Evolutionary conservation across 2,797 vertebrate species (phyloP).

Genomic region (Aulostomus chinensis): DNA sequence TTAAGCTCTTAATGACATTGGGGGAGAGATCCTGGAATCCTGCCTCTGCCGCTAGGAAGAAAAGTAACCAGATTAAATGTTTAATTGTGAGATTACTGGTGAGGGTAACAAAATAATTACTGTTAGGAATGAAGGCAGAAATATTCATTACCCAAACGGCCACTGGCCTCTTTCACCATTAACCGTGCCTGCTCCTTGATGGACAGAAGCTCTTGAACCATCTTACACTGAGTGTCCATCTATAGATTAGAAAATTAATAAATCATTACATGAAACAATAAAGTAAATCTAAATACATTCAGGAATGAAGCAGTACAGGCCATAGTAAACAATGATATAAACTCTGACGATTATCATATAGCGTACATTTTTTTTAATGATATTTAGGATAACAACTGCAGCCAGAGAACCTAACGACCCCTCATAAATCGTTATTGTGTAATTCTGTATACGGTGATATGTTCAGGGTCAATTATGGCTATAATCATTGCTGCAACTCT

Average conservation of each 20-base stretch:
- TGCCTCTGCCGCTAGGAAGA: slow-evolving; percentile 60
- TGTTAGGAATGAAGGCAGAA: background rate
- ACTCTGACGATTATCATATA: no score
- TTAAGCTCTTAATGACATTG: slow-evolving; percentile 65
- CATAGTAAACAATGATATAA: no score
- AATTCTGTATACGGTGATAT: no score
- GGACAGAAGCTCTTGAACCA: slow-evolving; percentile 69
- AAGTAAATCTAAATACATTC: background rate
- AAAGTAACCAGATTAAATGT: slow-evolving; percentile 9
- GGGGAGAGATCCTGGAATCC: slow-evolving; percentile 74
- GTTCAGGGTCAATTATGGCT: no score
- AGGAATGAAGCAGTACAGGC: no score
- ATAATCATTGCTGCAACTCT: no score
- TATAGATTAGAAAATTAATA: slow-evolving; percentile 32
- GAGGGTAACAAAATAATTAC: slow-evolving; percentile 4
- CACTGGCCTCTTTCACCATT: slow-evolving; percentile 78
- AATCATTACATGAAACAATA: background rate
- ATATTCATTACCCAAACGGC: slow-evolving; percentile 71
- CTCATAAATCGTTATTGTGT: no score
- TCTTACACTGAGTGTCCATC: slow-evolving; percentile 79
- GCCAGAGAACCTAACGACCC: no score
- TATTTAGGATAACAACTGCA: no score
- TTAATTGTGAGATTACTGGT: background rate
- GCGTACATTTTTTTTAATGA: background rate
- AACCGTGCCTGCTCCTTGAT: slow-evolving; percentile 73